phyloP scores from a whole-genome alignment of 2,888 invertebrate genomes.

The Abscondita cerata region DNA sequence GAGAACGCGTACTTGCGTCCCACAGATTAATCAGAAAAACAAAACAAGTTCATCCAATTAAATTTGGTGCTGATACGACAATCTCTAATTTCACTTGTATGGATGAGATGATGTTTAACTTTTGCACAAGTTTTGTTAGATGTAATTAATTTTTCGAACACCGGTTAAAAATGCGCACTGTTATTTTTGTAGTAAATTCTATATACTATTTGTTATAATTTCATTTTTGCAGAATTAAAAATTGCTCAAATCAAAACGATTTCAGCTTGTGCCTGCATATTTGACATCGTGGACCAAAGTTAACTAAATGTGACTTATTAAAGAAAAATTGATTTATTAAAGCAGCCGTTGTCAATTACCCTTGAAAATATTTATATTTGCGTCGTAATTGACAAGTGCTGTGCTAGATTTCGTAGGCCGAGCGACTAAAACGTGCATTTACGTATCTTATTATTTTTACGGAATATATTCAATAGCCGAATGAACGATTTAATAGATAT shows the following conservation, averaged over 20 bases:
- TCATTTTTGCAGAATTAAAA: slow-evolving; percentile 25
- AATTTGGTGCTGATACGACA: slow-evolving; percentile 36
- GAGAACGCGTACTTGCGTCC: neutral
- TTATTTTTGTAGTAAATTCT: slow-evolving; percentile 14
- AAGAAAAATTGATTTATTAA: no score
- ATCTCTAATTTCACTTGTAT: slow-evolving; percentile 26
- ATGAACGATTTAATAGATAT: slow-evolving; percentile 43
- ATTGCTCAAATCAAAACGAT: slow-evolving; percentile 18
- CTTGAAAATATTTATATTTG: no score
- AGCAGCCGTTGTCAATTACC: no score
- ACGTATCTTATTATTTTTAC: slow-evolving; percentile 45
- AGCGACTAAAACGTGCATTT: slow-evolving; percentile 60
- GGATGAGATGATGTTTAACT: neutral
- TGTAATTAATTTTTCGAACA: slow-evolving; percentile 15
- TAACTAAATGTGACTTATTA: slow-evolving; percentile 1
- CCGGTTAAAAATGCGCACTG: slow-evolving; percentile 26
- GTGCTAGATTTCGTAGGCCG: slow-evolving; percentile 51
- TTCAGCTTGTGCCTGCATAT: slow-evolving; percentile 19
- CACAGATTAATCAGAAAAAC: neutral
- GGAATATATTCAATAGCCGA: slow-evolving; percentile 31
- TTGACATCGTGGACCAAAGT: slow-evolving; percentile 24
- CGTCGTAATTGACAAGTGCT: neutral
- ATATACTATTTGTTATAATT: slow-evolving; percentile 32
- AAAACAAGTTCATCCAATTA: slow-evolving; percentile 7
- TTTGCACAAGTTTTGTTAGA: slow-evolving; percentile 3